Evolutionary conservation across 2,113 vertebrate species (phyloP), one percentile per base, ranked within the genome.

Genomic region (Microtus montanus): DNA sequence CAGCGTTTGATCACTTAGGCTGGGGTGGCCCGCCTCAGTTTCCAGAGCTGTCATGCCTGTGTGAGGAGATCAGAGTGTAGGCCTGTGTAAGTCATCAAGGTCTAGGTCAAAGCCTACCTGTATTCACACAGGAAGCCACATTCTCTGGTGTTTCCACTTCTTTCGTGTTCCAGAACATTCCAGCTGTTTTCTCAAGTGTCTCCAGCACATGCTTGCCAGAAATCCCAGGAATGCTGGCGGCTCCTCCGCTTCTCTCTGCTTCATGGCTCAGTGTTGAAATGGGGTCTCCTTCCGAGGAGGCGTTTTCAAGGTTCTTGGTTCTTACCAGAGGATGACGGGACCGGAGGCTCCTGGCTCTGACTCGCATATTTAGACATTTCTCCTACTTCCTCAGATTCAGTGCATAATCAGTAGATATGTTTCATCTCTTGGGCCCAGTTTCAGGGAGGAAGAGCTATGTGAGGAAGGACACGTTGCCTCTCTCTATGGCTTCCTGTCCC

Each of bases 31-130:
- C 19, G 14, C 24, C 64, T 86, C 2, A 20, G 44, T 33, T 41
- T 94, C 79, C 33, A 75, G 79, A 10, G 2, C 44, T 49, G 14
- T 86, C 20, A 19, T 33, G n/a, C 26, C 79, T 26, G 38, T 30
- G 58, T 92, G 1, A 35, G 66, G 66, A 19, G 15, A 71, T 17
- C 35, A 47, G 82, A 71, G 7, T 35, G n/a, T 19, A 64, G 35
- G 90, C 63, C 93, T 95, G 80, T 41, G 38, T 63, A 90, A 61
- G 10, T 87, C 84, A 66, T 95, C 66, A 44, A 15, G 64, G 22
- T 41, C 41, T 47, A n/a, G 78, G 88, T 80, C 95, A 90, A 79
- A 87, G 68, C 44, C 71, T 0, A 1, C 71, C 87, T 20, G 86
- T 0, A 30, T 96, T 95, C 64, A 85, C 41, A 90, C 35, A 77